Percentiles rank a stretch among this genome's conserved stretches.
Conservation (phyloP, 2,113 vertebrate genomes). For the Trichechus manatus region DNA sequence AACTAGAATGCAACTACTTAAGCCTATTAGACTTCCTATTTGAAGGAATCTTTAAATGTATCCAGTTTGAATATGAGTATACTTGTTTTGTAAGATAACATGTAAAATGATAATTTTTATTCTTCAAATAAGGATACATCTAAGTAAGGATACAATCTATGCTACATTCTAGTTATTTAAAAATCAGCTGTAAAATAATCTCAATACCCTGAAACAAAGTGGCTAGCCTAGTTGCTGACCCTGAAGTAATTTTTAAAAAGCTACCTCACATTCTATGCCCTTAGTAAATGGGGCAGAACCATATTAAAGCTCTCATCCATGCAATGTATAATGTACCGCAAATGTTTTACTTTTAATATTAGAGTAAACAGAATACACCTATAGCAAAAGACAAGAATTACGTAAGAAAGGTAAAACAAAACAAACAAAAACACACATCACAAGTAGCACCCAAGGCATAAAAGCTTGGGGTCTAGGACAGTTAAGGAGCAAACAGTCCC, state of each 20-base stretch:
- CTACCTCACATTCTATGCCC: background rate
- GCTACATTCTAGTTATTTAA: background rate
- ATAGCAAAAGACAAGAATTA: slow-evolving; percentile 30
- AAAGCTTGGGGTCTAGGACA: slow-evolving; percentile 9
- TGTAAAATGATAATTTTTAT: slow-evolving; percentile 3
- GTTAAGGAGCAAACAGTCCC: background rate
- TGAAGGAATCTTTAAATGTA: slow-evolving; percentile 33
- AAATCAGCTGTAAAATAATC: slow-evolving; percentile 9
- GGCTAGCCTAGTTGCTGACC: background rate
- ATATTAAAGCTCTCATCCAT: background rate
- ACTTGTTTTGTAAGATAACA: background rate
- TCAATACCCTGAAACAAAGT: slow-evolving; percentile 11
- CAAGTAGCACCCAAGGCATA: background rate
- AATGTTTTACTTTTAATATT: slow-evolving; percentile 19
- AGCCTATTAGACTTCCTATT: background rate
- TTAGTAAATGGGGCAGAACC: background rate
- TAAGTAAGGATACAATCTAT: background rate
- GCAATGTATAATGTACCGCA: background rate
- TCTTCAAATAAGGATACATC: background rate
- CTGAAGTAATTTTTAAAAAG: background rate
- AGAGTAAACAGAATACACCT: background rate
- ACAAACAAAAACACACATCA: background rate
- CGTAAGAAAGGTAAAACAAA: slow-evolving; percentile 45
- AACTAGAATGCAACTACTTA: background rate
- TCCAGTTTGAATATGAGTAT: background rate